phyloP scores from a whole-genome alignment of 2,888 invertebrate species.

The Hanleya hanleyi region DNA sequence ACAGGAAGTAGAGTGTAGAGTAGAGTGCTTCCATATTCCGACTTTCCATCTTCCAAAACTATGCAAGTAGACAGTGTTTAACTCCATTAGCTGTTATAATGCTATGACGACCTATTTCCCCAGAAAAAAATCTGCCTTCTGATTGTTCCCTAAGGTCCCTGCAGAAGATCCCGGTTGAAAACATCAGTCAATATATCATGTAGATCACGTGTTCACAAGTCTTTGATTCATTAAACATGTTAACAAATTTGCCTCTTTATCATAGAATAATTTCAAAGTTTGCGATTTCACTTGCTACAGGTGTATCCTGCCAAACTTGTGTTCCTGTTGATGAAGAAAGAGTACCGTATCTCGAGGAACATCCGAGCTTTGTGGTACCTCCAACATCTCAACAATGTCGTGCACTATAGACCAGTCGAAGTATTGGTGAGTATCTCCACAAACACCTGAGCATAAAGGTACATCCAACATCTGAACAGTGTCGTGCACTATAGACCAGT shows the following conservation, averaged over 20 bases:
- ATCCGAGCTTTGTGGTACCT: constrained; percentile 85
- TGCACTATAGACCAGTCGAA: constrained; percentile 75
- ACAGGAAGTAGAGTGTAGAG: too few species aligned
- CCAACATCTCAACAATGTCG: constrained; percentile 79
- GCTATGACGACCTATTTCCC: too few species aligned
- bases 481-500: constrained; percentile 76
- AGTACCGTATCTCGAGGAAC: constrained; percentile 83
- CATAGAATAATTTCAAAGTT: constrained; percentile 13
- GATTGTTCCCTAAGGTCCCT: too few species aligned
- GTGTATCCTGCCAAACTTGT: constrained; percentile 75
- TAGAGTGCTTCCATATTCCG: too few species aligned
- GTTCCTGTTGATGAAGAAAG: constrained; percentile 81
- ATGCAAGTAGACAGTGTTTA: too few species aligned
- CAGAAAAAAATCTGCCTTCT: too few species aligned
- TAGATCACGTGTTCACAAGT: not conserved
- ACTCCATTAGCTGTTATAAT: too few species aligned
- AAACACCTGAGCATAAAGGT: constrained; percentile 84
- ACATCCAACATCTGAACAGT: constrained; percentile 80
- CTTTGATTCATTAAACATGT: not conserved
- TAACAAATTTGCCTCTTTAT: constrained; percentile 10
- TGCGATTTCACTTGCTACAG: constrained; percentile 24
- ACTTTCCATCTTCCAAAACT: too few species aligned
- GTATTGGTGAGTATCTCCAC: constrained; percentile 71
- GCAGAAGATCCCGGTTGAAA: too few species aligned
- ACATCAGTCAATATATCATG: too few species aligned